Conservation (phyloP, 2,113 vertebrate genomes). For the Trogon melanurus region DNA sequence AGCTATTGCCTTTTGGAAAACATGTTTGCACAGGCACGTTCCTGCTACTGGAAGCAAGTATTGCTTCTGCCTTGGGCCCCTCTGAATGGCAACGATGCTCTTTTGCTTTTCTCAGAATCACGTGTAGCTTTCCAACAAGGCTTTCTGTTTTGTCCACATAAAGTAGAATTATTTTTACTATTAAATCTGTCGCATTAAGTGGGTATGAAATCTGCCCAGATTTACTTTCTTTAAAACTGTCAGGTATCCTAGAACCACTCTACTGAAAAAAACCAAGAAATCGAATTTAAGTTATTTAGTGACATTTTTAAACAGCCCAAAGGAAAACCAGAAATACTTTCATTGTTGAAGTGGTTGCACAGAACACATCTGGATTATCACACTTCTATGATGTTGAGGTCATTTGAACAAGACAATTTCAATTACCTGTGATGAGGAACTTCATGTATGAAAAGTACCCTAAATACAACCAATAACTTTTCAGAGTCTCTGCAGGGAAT, state of each 20-base stretch:
- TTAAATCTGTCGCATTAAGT: neutral
- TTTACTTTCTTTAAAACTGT: neutral
- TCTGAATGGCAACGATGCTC: rapidly evolving
- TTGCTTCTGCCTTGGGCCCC: neutral
- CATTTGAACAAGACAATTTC: neutral
- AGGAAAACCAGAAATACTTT: neutral
- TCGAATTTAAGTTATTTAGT: neutral
- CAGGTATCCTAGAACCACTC: neutral
- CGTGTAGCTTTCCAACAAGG: neutral
- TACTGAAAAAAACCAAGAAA: neutral
- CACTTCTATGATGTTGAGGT: neutral
- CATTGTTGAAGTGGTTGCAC: neutral
- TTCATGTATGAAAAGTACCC: neutral
- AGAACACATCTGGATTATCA: neutral
- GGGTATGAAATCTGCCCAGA: neutral
- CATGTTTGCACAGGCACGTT: neutral
- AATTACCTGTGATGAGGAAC: neutral
- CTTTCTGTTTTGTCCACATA: neutral
- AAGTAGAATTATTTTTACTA: neutral
- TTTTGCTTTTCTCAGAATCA: neutral
- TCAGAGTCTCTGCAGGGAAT: neutral
- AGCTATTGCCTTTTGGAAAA: neutral
- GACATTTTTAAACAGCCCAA: neutral
- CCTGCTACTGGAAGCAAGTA: neutral
- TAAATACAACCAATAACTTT: neutral